Evolutionary conservation across 2,888 invertebrate species (phyloP).

Genomic region (Parnassius mnemosyne): DNA sequence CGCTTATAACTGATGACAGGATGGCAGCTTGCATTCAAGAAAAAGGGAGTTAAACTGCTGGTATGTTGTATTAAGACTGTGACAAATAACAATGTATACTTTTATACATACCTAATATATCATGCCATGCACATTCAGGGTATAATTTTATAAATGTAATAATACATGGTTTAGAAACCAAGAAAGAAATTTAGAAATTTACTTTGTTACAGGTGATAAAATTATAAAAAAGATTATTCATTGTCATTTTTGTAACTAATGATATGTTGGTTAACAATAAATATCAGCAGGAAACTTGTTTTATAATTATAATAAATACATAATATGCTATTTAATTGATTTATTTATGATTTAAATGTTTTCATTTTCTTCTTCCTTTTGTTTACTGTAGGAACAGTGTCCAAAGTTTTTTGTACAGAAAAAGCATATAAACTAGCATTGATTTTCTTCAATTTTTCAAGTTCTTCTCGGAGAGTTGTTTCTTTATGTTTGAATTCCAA

Average conservation of each 20-base stretch:
- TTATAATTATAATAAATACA: neutral
- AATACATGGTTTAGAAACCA: no score
- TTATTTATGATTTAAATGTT: constrained; percentile 21
- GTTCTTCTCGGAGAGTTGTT: constrained; percentile 65
- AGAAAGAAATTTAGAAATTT: no score
- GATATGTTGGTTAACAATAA: neutral
- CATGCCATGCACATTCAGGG: no score
- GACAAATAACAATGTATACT: no score
- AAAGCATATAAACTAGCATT: constrained; percentile 82
- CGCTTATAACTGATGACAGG: no score
- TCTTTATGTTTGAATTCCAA: constrained; percentile 52
- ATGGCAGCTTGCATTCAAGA: no score
- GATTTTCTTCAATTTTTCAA: constrained; percentile 75
- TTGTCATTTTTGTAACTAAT: neutral
- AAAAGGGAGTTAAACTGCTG: no score
- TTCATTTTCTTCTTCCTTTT: constrained; percentile 31
- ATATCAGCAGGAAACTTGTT: no score
- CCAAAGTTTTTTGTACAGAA: constrained; percentile 69
- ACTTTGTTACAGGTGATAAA: constrained; percentile 8
- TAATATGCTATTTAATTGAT: neutral
- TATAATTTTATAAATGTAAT: no score
- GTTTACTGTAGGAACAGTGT: constrained; percentile 18
- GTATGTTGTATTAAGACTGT: no score
- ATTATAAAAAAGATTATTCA: neutral
- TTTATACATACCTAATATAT: no score